These are phyloP conservation scores for Tinamus guttatus DNA, from an alignment of 2,113 vertebrate genomes.

Conservation along the genomic window DNA sequence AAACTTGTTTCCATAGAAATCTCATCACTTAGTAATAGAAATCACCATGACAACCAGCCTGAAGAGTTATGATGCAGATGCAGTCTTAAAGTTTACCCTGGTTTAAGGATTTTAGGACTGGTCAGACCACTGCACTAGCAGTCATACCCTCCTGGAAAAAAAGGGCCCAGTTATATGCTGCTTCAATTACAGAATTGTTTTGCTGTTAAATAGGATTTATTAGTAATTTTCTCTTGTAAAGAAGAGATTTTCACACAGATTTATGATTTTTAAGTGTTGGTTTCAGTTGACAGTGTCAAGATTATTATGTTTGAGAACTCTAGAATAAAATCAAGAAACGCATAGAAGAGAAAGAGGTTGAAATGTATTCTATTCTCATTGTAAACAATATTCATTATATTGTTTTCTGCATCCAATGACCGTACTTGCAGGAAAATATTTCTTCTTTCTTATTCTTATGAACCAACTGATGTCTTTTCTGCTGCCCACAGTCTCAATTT, in stretches of 20 bases:
- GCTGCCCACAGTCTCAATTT: not conserved
- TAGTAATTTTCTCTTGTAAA: not conserved
- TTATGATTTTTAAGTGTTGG: not conserved
- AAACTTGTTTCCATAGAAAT: conserved; percentile 28
- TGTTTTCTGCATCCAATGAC: not conserved
- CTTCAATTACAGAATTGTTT: not conserved
- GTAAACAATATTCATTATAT: not conserved
- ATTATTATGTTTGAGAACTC: not conserved
- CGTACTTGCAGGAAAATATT: not conserved
- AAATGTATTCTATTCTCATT: not conserved
- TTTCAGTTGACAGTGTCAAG: not conserved
- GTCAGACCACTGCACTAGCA: not conserved
- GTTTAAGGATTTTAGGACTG: not conserved
- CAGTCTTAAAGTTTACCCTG: not conserved
- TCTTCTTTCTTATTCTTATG: not conserved
- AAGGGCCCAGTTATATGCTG: not conserved
- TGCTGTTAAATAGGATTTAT: not conserved
- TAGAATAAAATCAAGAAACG: not conserved
- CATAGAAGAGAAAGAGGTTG: not conserved
- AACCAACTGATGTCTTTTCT: not conserved
- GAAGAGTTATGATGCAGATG: not conserved
- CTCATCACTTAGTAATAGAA: not conserved
- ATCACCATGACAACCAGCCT: conserved; percentile 10
- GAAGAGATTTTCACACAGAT: fast-evolving
- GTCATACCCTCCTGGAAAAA: not conserved